Percentiles rank a stretch among this genome's conserved stretches.
phyloP scores from a whole-genome alignment of 2,113 vertebrate genomes.

The Dipodomys spectabilis region DNA sequence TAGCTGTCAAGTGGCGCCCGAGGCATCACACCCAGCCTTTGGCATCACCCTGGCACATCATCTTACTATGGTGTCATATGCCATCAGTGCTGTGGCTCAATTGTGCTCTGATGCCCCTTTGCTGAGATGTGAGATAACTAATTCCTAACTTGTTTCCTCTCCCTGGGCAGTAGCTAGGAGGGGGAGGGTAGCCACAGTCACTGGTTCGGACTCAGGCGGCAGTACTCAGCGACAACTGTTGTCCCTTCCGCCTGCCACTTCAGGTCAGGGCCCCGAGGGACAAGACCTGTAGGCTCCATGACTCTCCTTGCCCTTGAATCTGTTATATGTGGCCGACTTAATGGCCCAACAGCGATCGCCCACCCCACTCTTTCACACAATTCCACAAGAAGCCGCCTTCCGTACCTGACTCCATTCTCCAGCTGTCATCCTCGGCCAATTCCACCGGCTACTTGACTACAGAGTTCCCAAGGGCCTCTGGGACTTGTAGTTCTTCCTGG shows the following conservation, averaged over 20 bases:
- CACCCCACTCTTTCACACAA: conserved; percentile 42
- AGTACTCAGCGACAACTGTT: conserved; percentile 52
- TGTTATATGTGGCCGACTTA: background rate
- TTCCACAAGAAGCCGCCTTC: conserved; percentile 68
- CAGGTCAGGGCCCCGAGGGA: conserved; percentile 40
- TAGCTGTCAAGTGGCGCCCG: conserved; percentile 68
- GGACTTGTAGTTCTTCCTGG: conserved; percentile 80
- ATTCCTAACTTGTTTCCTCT: conserved; percentile 43
- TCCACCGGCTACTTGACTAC: conserved; percentile 70
- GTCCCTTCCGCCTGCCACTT: conserved; percentile 77
- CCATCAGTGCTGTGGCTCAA: conserved; percentile 52
- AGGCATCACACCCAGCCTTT: conserved; percentile 74
- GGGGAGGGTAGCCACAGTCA: conserved; percentile 68
- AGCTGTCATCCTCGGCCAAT: conserved; percentile 84
- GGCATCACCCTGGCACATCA: conserved; percentile 77
- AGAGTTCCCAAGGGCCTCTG: conserved; percentile 70
- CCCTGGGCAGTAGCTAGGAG: conserved; percentile 5
- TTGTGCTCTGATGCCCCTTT: conserved; percentile 44
- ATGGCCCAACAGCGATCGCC: conserved; percentile 47
- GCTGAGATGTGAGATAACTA: conserved; percentile 24
- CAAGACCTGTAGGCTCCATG: conserved; percentile 48
- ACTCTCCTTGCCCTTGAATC: conserved; percentile 36
- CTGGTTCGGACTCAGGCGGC: conserved; percentile 41
- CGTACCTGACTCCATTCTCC: conserved; percentile 85
- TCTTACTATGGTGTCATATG: conserved; percentile 55